Evolutionary conservation across 2,113 vertebrate species (phyloP), one percentile per base, ranked within the genome.

Genomic region (Calidris pygmaea): DNA sequence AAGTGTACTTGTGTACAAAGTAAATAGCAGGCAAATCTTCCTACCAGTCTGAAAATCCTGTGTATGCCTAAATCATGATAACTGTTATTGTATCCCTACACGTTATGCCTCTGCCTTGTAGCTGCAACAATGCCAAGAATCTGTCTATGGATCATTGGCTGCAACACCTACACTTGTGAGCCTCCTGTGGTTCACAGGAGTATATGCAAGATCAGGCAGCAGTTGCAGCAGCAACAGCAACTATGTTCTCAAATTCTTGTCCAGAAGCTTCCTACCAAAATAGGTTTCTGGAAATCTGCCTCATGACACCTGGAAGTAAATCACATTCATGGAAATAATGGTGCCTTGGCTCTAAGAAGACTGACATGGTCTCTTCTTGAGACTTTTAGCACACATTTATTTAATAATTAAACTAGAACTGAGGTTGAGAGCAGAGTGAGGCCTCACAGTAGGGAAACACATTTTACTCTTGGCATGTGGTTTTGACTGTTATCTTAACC

Each of bases 231-330:
- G 34, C 47, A 85, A 35, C 43, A 76, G 78, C 85, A 94, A 43
- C 85, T 97, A 79, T 76, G 71, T 62, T 87, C 88, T 88, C 85
- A 76, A 85, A 73, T 56, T 70, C 27, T 83, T 50, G n/a, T 83
- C 68, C 67, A 91, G 53, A 78, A 83, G 19, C 19, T 62, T 83
- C 19, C 50, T 70, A 67, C 35, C 13, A 71, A 72, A 88, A 62
- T 19, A 92, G 11, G 34, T 68, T 82, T 87, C 53, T 85, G 58
- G 43, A 82, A 95, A 80, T 90, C 27, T 88, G 58, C 41, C 27
- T 86, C 8, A 7, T 45, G 45, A 26, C 34, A 87, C n/a, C 29
- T 86, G 90, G 17, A 71, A 74, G 9, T 37, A 35, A 93, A 68
- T 58, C 82, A 62, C 4, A 22, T 23, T 23, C n/a, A 32, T 19